Base-by-base conservation (phyloP, 2,797 vertebrate genomes). In the Artibeus jamaicensis region DNA sequence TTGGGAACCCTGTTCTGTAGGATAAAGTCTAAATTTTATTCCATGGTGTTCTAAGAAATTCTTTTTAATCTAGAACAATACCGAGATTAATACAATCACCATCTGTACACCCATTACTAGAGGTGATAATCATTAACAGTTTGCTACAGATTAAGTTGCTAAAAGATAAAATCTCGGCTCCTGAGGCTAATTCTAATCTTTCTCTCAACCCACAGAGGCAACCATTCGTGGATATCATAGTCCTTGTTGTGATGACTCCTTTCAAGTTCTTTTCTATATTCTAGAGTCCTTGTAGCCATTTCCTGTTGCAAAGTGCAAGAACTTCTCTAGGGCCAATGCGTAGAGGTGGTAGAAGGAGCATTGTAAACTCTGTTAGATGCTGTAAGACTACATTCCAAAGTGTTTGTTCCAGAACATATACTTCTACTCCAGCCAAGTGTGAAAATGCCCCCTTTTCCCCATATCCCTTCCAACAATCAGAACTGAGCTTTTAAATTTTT, bases 401-500 rank as follows among this genome's bases (percentile, higher is more conserved):
- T 55, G n/a, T 9, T 77, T 86, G 74, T 81, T 87, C 32, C 26
- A 81, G 26, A 81, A 79, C 21, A 9, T 32, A 48, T 7, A 34
- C 16, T 57, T 89, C 14, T 67, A 10, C 86, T 76, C 57, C 71
- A 91, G 74, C 70, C 59, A 2, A 39, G 39, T 62, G 32, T 1
- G 32, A 93, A 68, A 84, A 32, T 24, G 44, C 32, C 48, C 15
- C 15, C 1, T 65, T 82, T 74, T 9, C 71, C 71, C 65, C 11
- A 34, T 12, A 39, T 90, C 26, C 68, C 73, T 96, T 77, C 70
- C 81, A 86, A 18, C 4, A 86, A 16, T 83, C 73, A 78, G 24
- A 82, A 42, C 67, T 90, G 78, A 68, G 50, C 71, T 90, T 93
- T 92, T 88, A 74, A 55, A 73, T 90, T 78, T 79, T 85, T 68